Conservation (phyloP, 2,888 invertebrate genomes). For the Sympetrum striolatum region DNA sequence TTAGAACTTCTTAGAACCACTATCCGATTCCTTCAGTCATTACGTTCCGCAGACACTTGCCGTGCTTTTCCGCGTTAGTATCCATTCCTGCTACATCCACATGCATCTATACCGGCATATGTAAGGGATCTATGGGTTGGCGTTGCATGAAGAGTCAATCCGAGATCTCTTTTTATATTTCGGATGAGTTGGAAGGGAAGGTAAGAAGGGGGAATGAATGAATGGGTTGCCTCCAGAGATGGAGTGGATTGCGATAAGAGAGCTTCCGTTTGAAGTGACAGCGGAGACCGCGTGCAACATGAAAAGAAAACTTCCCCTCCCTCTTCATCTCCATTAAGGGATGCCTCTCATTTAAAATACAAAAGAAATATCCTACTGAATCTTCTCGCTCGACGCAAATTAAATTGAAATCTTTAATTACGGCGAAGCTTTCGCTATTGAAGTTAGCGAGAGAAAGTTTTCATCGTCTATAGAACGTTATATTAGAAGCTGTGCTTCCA, state of each 20-base stretch:
- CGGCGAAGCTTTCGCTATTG: too few species aligned
- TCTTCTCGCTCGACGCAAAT: neutral
- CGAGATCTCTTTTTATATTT: slow-evolving; percentile 53
- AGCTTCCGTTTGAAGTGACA: neutral
- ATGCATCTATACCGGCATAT: too few species aligned
- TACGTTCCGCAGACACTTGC: too few species aligned
- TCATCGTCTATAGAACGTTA: too few species aligned
- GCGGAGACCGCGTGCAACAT: neutral
- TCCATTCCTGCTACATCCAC: too few species aligned
- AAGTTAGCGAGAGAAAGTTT: too few species aligned
- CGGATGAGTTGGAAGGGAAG: slow-evolving; percentile 52
- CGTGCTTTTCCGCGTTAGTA: too few species aligned
- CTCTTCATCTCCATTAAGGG: neutral
- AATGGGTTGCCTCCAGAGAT: neutral
- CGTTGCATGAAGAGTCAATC: neutral
- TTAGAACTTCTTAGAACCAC: too few species aligned
- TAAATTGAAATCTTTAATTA: neutral
- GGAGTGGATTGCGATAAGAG: neutral
- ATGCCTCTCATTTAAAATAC: neutral
- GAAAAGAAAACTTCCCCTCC: neutral
- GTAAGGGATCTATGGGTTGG: neutral
- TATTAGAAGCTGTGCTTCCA: too few species aligned
- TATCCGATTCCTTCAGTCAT: too few species aligned
- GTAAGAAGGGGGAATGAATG: slow-evolving; percentile 45
- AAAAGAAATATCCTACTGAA: neutral